A percentile compares a stretch with the other conserved stretches of the same genome.
Evolutionary conservation across 2,113 vertebrate species (phyloP).

Genomic region (Ancistrus triradiatus): DNA sequence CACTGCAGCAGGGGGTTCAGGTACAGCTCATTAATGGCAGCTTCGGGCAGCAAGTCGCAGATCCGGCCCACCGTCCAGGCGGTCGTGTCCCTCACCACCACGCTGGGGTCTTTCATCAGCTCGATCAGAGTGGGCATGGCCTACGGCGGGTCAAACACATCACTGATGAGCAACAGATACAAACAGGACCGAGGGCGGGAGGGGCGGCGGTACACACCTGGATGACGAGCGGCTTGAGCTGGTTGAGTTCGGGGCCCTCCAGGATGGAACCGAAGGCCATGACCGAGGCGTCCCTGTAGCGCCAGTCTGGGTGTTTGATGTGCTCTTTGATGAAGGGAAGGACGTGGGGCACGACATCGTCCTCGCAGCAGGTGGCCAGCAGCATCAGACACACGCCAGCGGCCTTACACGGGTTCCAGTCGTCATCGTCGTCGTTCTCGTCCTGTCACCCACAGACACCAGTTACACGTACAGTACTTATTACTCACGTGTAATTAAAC

Average conservation of each 20-base stretch:
- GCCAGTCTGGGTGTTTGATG: conserved; percentile 92
- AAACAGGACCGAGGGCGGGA: no score
- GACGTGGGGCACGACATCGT: conserved; percentile 94
- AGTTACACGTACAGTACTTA: neutral
- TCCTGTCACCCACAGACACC: conserved; percentile 66
- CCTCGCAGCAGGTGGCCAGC: conserved; percentile 94
- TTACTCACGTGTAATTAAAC: neutral
- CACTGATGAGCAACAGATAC: no score
- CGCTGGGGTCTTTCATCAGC: conserved; percentile 96
- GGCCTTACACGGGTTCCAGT: conserved; percentile 98
- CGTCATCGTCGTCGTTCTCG: conserved; percentile 93
- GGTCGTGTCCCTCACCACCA: conserved; percentile 94
- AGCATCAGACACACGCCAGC: conserved; percentile 97
- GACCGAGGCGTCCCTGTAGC: conserved; percentile 93
- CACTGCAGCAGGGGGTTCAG: conserved; percentile 89
- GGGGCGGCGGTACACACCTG: conserved; percentile 67
- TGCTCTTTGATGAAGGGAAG: conserved; percentile 97
- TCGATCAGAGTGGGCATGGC: conserved; percentile 95
- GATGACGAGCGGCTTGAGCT: conserved; percentile 92
- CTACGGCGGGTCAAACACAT: conserved; percentile 53
- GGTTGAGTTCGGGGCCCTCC: conserved; percentile 92
- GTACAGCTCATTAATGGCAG: conserved; percentile 94
- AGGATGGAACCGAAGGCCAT: conserved; percentile 97
- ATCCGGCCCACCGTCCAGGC: conserved; percentile 96
- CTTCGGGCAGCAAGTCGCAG: conserved; percentile 93